These are phyloP conservation scores for Morone chrysops DNA, from an alignment of 2,113 vertebrate genomes.

Conservation along the genomic window DNA sequence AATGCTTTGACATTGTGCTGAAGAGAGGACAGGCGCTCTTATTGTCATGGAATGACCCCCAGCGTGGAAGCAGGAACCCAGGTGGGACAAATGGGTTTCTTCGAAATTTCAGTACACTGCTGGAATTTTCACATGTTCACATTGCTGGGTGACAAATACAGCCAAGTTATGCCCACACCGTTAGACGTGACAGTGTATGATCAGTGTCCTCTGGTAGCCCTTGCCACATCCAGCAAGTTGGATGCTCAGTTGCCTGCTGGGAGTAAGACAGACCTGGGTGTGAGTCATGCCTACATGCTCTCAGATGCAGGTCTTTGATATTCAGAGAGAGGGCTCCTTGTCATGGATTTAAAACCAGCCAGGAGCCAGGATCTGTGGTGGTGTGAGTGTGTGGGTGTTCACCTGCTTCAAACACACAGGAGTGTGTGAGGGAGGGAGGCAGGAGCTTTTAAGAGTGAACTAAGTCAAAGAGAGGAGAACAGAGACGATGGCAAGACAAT, in stretches of 20 bases:
- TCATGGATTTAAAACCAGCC: slow-evolving; percentile 74
- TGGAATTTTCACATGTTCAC: slow-evolving; percentile 63
- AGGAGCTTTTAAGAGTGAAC: slow-evolving; percentile 61
- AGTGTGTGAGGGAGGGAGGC: slow-evolving; percentile 45
- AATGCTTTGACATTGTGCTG: slow-evolving; percentile 73
- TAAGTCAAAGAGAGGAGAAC: slow-evolving; percentile 58
- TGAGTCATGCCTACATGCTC: slow-evolving; percentile 77
- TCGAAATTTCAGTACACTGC: slow-evolving; percentile 58
- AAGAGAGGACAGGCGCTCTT: slow-evolving; percentile 64
- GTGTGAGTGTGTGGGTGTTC: slow-evolving; percentile 75
- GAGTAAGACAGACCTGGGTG: slow-evolving; percentile 59
- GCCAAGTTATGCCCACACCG: slow-evolving; percentile 36
- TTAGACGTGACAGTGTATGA: slow-evolving; percentile 52
- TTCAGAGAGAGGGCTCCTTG: slow-evolving; percentile 74
- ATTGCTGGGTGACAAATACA: slow-evolving; percentile 58
- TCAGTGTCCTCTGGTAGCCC: slow-evolving; percentile 55
- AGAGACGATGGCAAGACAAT: slow-evolving; percentile 47
- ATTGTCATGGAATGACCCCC: slow-evolving; percentile 68
- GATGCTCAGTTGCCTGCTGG: slow-evolving; percentile 61
- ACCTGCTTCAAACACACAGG: slow-evolving; percentile 72
- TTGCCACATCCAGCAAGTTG: slow-evolving; percentile 51
- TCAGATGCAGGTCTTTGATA: slow-evolving; percentile 75
- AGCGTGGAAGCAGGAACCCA: slow-evolving; percentile 50
- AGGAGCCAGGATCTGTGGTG: slow-evolving; percentile 58
- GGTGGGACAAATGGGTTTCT: slow-evolving; percentile 64